Percentiles rank a stretch among this genome's conserved stretches.
Conservation (phyloP, 2,113 vertebrate genomes). For the Melanerpes formicivorus region DNA sequence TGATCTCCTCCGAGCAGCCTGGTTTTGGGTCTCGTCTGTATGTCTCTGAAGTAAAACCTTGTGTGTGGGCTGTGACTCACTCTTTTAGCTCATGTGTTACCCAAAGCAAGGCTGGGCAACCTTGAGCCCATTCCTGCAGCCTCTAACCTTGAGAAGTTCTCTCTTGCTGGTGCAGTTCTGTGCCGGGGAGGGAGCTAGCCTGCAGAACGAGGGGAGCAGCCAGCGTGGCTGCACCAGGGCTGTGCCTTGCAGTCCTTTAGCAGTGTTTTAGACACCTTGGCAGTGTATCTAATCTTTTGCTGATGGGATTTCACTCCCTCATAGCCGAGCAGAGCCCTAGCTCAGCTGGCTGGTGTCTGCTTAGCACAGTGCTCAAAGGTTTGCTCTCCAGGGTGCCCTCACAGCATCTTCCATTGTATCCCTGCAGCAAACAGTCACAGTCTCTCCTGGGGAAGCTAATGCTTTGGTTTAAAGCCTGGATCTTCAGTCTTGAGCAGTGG, state of each 20-base stretch:
- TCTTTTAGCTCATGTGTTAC: fast-evolving
- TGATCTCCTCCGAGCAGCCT: background rate
- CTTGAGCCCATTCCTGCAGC: fast-evolving
- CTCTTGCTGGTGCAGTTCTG: fast-evolving
- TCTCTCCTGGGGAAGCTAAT: background rate
- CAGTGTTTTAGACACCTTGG: background rate
- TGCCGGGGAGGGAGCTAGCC: background rate
- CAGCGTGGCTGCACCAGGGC: background rate
- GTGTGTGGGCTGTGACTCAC: background rate
- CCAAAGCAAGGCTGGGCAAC: background rate
- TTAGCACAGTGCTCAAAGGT: background rate
- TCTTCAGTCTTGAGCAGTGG: background rate
- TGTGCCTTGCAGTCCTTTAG: background rate
- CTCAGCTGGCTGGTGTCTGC: background rate
- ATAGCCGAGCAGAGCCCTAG: background rate
- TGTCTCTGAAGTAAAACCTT: background rate
- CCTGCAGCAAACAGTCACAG: background rate
- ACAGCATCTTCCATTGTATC: fast-evolving
- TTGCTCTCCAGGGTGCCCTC: background rate
- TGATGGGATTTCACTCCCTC: fast-evolving
- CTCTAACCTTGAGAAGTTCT: background rate
- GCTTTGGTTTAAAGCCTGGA: background rate
- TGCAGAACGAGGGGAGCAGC: fast-evolving
- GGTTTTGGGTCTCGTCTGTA: background rate
- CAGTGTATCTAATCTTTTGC: fast-evolving